Evolutionary conservation across 2,888 invertebrate species (phyloP).

Genomic region (Chrysomela aeneicollis): DNA sequence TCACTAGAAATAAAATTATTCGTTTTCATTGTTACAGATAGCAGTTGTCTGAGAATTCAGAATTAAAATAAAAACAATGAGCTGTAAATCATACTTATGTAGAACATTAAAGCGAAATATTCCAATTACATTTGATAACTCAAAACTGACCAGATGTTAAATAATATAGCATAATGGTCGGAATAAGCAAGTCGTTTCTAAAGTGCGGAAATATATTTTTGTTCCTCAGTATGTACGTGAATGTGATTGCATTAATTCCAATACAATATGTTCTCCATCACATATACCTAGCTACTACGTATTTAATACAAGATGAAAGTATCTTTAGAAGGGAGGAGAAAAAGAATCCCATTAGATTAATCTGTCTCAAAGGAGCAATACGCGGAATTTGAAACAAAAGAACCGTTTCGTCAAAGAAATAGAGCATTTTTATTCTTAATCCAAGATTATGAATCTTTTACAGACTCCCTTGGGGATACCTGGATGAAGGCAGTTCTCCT

Average conservation of each 20-base stretch:
- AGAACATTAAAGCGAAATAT: neutral
- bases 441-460: conserved; percentile 61
- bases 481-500: conserved; percentile 51
- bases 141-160: no score
- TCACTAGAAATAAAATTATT: conserved; percentile 6
- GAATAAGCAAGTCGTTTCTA: no score
- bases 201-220: no score
- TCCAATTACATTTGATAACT: neutral
- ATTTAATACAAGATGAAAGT: neutral
- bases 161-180: no score
- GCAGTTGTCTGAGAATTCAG: neutral
- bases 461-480: conserved; percentile 56
- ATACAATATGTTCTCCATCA: neutral
- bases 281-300: neutral
- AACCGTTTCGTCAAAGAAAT: conserved; percentile 59
- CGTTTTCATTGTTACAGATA: neutral
- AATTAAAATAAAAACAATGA: conserved; percentile 8
- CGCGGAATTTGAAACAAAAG: conserved; percentile 59
- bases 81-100: conserved; percentile 18
- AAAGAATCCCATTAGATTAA: neutral
- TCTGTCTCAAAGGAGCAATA: conserved; percentile 58
- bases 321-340: neutral
- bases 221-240: no score
- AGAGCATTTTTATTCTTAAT: conserved; percentile 60
- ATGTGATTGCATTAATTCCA: neutral